phyloP scores from a whole-genome alignment of 1,140 invertebrate genomes.

The Bombus turneri region DNA sequence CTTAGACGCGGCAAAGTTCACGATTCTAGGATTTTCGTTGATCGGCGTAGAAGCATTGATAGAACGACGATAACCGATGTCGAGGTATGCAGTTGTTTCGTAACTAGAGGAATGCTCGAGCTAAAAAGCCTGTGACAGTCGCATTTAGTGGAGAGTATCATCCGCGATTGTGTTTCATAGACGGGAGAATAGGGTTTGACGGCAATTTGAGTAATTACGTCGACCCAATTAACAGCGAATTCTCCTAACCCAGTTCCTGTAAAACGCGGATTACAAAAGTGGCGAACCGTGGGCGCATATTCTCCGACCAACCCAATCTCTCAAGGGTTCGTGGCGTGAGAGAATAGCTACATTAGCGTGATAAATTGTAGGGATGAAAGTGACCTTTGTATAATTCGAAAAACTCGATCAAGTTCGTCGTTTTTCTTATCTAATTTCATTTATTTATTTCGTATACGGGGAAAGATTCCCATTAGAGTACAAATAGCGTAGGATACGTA shows the following conservation, averaged over 20 bases:
- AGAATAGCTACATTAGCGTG: background rate
- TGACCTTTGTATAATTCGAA: too few species aligned
- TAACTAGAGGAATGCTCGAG: background rate
- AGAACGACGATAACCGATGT: too few species aligned
- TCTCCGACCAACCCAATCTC: background rate
- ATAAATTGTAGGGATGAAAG: background rate
- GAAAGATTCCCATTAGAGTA: too few species aligned
- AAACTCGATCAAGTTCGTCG: too few species aligned
- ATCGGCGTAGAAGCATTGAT: background rate
- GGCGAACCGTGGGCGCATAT: conserved; percentile 19
- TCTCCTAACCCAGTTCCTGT: conserved; percentile 47
- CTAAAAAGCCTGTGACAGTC: background rate
- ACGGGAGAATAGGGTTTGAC: conserved; percentile 43
- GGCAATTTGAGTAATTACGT: conserved; percentile 53
- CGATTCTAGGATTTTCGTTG: too few species aligned
- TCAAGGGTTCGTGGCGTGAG: background rate
- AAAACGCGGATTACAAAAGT: conserved; percentile 43
- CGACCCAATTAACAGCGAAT: conserved; percentile 46
- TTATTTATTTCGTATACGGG: too few species aligned
- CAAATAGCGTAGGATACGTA: too few species aligned
- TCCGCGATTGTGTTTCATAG: conserved; percentile 27
- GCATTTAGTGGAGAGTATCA: conserved; percentile 4
- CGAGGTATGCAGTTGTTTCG: background rate
- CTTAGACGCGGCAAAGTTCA: too few species aligned
- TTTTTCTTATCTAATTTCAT: too few species aligned